Evolutionary conservation across 1,140 invertebrate genomes (phyloP), one percentile per base, ranked within the genome.

Genomic region (Galleria mellonella): DNA sequence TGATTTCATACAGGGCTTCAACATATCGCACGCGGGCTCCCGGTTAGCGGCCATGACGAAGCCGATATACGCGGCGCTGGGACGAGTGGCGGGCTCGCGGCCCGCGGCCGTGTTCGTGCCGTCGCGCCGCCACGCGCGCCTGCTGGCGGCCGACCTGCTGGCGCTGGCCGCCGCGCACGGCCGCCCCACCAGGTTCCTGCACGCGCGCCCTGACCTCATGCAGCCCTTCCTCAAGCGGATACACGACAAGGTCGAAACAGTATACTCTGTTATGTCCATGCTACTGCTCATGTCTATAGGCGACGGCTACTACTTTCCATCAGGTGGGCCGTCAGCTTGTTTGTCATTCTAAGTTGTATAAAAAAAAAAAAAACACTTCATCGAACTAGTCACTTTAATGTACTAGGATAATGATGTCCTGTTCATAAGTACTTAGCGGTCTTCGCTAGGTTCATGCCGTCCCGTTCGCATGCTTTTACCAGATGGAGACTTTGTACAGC

Each of bases 51-150:
- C 98, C 0, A 99, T 99, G 98, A 94, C 95, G 0, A 98, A 98
- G 75, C 98, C 98, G 0, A 93, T 97, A 0, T 99, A 99, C 82
- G 97, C 98, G 72, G 92, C 96, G 0, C 95, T 99, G n/a, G 57
- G 94, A 1, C 91, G 95, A 32, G 91, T 98, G 67, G 96, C 96
- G 40, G 91, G 93, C 0, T 91, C 93, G 53, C 96, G 96, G 70
- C 97, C 98, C 0, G 95, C 93, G 0, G 93, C 98, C 32, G 92
- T 99, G n/a, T 99, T 99, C 85, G 98, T 99, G 0, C 97, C 98
- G 2, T 96, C 95, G 1, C 87, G 98, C 0, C 96, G 97, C 58
- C 96, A 98, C 82, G 95, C 97, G 0, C 89, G 96, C 43, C 87
- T 99, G 2, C 97, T 97, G 0, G 98, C 98, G 0, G 96, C 98